Evolutionary conservation across 1,140 invertebrate species (phyloP).

Genomic region (Drosophila asahinai): DNA sequence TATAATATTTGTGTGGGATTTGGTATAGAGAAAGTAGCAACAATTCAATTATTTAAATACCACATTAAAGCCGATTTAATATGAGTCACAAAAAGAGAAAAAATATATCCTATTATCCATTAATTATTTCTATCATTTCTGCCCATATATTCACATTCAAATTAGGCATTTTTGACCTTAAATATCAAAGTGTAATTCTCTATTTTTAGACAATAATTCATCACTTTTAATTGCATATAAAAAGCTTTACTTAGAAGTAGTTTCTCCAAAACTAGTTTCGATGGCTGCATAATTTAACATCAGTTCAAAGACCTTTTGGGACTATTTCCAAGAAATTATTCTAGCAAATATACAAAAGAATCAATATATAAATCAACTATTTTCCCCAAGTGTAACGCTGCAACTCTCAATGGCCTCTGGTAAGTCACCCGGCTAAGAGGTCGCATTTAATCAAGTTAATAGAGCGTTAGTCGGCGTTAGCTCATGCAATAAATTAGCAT

Average conservation of each 20-base stretch:
- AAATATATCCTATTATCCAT: background rate
- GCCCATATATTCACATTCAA: too few relatives aligned
- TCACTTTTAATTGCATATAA: background rate
- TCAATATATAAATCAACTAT: background rate
- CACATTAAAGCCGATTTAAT: too few relatives aligned
- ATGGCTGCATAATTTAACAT: too few relatives aligned
- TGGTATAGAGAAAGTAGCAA: too few relatives aligned
- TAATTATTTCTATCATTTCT: background rate
- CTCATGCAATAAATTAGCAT: slow-evolving; percentile 58
- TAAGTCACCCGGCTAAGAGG: slow-evolving; percentile 28
- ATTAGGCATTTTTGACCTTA: too few relatives aligned
- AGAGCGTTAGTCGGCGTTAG: slow-evolving; percentile 23
- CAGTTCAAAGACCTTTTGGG: background rate
- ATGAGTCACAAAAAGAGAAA: background rate
- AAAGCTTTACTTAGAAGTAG: background rate
- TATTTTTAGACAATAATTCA: background rate
- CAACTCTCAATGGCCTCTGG: slow-evolving; percentile 9
- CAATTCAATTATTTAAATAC: too few relatives aligned
- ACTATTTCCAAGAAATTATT: background rate
- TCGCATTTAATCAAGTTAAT: slow-evolving; percentile 59
- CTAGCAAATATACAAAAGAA: too few relatives aligned
- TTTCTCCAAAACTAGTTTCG: background rate
- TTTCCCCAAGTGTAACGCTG: slow-evolving; percentile 13
- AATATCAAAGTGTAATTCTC: background rate
- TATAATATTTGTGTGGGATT: background rate